Evolutionary conservation across 2,797 vertebrate genomes (phyloP).

Genomic region (Malacoraja senta): DNA sequence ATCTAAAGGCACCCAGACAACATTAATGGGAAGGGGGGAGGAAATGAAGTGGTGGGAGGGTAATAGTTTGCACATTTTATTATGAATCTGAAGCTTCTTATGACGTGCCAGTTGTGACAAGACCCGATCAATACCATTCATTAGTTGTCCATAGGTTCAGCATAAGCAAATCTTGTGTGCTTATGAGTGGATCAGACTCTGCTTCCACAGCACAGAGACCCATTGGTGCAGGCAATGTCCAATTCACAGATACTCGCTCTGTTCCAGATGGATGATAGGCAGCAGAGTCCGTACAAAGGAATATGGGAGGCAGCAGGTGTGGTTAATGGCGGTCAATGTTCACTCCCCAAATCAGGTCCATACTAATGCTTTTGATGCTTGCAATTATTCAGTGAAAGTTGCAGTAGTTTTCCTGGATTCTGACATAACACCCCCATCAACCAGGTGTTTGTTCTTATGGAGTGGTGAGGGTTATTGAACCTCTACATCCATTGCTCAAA

Average conservation of each 20-base stretch:
- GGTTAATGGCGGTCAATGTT: neutral
- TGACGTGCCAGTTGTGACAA: neutral
- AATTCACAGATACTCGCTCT: neutral
- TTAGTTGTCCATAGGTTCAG: too few species aligned
- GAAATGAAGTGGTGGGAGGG: neutral
- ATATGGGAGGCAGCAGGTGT: neutral
- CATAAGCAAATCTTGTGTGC: too few species aligned
- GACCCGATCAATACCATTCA: too few species aligned
- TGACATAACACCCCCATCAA: neutral
- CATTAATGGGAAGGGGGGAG: neutral
- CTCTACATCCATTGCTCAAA: neutral
- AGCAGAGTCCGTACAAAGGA: too few species aligned
- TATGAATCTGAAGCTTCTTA: neutral
- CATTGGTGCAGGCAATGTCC: neutral
- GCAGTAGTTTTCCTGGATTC: neutral
- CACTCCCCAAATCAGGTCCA: neutral
- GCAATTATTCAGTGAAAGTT: neutral
- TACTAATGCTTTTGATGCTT: neutral
- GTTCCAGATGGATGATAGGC: neutral
- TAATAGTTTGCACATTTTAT: neutral
- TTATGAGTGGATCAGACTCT: neutral
- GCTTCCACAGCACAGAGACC: too few species aligned
- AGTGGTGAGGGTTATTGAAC: neutral
- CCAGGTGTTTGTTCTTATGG: neutral
- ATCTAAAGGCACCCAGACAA: too few species aligned